Conservation (phyloP, 2,888 invertebrate species). For the Drosophila atripex region DNA sequence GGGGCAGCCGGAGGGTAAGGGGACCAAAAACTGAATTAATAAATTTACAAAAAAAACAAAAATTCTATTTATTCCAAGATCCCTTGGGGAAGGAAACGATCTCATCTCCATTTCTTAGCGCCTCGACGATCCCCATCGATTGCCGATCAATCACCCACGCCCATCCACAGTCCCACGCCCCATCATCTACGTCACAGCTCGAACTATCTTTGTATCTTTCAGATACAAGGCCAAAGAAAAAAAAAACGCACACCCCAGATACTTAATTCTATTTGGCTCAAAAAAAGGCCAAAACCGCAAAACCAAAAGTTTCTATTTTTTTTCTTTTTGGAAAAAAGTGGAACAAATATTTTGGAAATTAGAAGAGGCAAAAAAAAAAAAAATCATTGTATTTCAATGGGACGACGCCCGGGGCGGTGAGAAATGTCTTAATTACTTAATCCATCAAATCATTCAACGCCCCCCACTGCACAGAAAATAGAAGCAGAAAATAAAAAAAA, state of each 20-base stretch:
- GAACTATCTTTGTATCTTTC: constrained; percentile 42
- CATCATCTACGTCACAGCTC: constrained; percentile 31
- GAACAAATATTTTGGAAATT: constrained; percentile 76
- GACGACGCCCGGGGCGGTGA: constrained; percentile 38
- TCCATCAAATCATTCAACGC: constrained; percentile 63
- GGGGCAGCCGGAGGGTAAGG: not conserved
- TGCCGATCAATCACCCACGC: constrained; percentile 32
- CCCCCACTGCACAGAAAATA: constrained; percentile 6
- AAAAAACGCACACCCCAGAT: constrained; percentile 39
- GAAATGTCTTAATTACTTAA: constrained; percentile 56
- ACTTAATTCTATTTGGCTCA: constrained; percentile 70
- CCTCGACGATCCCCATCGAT: constrained; percentile 28
- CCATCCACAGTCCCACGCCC: too few species aligned
- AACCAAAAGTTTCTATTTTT: constrained; percentile 7
- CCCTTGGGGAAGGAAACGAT: not conserved
- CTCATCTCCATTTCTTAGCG: constrained; percentile 16
- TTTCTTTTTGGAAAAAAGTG: constrained; percentile 46
- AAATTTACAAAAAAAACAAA: constrained; percentile 3
- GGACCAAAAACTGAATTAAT: constrained; percentile 1
- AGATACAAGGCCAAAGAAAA: constrained; percentile 54
- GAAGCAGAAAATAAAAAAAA: not conserved
- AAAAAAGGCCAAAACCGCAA: constrained; percentile 49
- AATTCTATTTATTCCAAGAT: not conserved
- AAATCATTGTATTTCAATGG: constrained; percentile 43
- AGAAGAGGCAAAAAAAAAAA: constrained; percentile 45